Evolutionary conservation across 1,140 invertebrate genomes (phyloP).

Genomic region (Vanessa atalanta): DNA sequence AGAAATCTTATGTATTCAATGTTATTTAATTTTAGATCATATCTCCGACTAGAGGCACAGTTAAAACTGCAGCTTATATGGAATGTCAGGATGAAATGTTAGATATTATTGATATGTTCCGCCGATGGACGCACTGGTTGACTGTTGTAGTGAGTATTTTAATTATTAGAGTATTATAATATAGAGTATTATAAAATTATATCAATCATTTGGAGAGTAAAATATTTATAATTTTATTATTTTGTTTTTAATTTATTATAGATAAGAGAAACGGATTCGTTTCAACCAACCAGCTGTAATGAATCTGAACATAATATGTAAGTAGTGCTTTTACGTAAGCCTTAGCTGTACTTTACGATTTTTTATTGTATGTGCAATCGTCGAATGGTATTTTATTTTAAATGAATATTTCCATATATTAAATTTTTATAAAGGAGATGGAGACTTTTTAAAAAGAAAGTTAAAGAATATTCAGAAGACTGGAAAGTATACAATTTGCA

Average conservation of each 20-base stretch:
- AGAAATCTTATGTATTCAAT: neutral
- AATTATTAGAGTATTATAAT: neutral
- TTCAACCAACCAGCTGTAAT: constrained; percentile 37
- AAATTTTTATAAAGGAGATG: constrained; percentile 47
- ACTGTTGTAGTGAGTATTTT: constrained; percentile 55
- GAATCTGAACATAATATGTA: constrained; percentile 43
- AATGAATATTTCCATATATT: too few species aligned
- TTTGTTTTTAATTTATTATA: constrained; percentile 37
- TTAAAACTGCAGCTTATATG: constrained; percentile 57
- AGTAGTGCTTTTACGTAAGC: constrained; percentile 21
- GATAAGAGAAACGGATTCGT: constrained; percentile 61
- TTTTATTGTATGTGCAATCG: neutral
- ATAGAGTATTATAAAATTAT: neutral
- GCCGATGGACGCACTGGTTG: constrained; percentile 68
- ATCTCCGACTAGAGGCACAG: constrained; percentile 50
- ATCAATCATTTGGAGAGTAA: too few species aligned
- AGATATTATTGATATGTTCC: constrained; percentile 68
- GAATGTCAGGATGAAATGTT: constrained; percentile 65
- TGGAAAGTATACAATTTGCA: constrained; percentile 64
- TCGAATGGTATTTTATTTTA: too few species aligned
- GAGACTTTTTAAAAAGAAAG: constrained; percentile 61
- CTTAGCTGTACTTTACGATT: too few species aligned
- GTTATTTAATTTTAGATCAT: constrained; percentile 49
- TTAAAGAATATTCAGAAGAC: constrained; percentile 57
- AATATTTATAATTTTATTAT: neutral